Conservation (phyloP, 2,888 invertebrate species). For the Salticus scenicus region DNA sequence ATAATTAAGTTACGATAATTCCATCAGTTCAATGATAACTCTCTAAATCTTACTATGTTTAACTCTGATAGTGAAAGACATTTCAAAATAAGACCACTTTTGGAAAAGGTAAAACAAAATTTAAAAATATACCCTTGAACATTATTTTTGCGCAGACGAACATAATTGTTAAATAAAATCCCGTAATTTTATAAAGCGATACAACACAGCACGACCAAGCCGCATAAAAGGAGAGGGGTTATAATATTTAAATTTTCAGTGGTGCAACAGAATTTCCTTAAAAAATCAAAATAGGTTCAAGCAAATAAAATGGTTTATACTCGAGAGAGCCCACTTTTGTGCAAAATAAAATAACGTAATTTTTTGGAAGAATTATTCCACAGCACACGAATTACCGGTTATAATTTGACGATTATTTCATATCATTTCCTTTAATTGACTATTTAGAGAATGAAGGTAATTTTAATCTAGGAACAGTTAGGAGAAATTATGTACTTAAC, state of each 20-base stretch:
- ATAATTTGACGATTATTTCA: neutral
- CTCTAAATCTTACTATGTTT: neutral
- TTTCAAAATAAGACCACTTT: neutral
- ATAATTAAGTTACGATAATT: no score
- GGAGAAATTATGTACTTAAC: neutral
- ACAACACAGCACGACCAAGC: constrained; percentile 47
- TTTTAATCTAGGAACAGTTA: neutral
- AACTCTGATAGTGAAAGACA: constrained; percentile 1
- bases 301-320: no score
- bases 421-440: neutral
- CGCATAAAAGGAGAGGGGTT: constrained; percentile 50
- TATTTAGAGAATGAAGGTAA: neutral
- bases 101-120: neutral
- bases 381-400: neutral
- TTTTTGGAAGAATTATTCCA: neutral
- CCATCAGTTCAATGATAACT: no score
- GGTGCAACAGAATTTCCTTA: no score
- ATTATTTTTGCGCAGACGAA: constrained; percentile 26
- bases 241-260: constrained; percentile 34
- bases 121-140: neutral
- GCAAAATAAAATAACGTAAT: neutral
- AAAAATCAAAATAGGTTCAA: no score
- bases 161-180: constrained; percentile 42
- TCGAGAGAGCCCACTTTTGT: no score
- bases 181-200: constrained; percentile 20